Base-by-base conservation (phyloP, 2,113 vertebrate genomes). In the Bettongia penicillata region DNA sequence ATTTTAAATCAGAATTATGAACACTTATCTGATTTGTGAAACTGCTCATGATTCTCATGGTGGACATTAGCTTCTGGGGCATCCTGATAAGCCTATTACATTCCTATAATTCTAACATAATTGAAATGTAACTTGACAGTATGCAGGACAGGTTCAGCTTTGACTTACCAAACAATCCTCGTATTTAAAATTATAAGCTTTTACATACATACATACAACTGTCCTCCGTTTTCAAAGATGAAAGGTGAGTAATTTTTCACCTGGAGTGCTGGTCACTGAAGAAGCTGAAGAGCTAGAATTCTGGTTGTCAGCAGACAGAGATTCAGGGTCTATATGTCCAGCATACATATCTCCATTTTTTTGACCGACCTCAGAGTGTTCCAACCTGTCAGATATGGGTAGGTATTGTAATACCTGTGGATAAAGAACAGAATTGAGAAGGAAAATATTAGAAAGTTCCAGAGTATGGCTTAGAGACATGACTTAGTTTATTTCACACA, bases 331-430 rank as follows among this genome's bases (percentile, higher is more conserved):
- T 43, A 31, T 93, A 90, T 50, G 14, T 91, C 3, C 26, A 57
- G 51, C 89, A 61, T 94, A 49, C 94, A 95, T 95, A 26, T 97
- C 91, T 89, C 93, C 95, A 26, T 97, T 93, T 51, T 97, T 91
- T 92, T 96, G 93, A 95, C 52, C 2, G 24, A 51, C 50, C 51
- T 96, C 92, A 61, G 49, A 37, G n/a, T 50, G 11, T 97, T 94
- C 97, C 52, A 96, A 98, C 94, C 95, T 95, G 28, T 98, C 98
- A 97, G 98, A 98, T 49, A 98, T 1, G 90, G 98, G 98, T n/a
- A 99, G 91, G 95, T 98, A 98, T 96, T 99, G 98, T 90, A 99
- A 97, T 90, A 98, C 96, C 98, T 99, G 68, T 0, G 97, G 37
- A 43, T n/a, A 84, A 93, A 95, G 52, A 37, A 37, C 12, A 93